Evolutionary conservation across 2,113 vertebrate genomes (phyloP).

Genomic region (Orientallactaga bullata): DNA sequence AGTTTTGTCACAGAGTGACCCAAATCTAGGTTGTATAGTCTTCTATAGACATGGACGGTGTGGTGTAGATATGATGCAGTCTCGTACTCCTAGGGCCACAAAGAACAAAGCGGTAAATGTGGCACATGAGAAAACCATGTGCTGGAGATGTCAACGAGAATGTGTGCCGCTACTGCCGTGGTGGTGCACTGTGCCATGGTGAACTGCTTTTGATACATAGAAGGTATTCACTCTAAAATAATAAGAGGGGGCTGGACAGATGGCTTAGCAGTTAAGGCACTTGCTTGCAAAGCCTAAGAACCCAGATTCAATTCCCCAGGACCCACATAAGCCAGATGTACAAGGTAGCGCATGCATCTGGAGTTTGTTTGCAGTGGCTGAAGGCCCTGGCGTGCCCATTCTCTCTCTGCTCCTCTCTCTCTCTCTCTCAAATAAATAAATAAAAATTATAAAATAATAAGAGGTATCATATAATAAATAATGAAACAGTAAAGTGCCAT

Average conservation of each 20-base stretch:
- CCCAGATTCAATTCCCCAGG: too few species aligned
- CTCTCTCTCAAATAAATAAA: too few species aligned
- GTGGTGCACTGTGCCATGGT: not conserved
- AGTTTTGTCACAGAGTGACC: not conserved
- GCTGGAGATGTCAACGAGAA: not conserved
- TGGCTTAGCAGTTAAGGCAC: too few species aligned
- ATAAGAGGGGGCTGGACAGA: not conserved
- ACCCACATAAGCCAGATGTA: too few species aligned
- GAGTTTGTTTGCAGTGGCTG: too few species aligned
- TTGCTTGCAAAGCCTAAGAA: too few species aligned
- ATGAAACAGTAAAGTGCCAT: not conserved
- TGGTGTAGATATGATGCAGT: not conserved
- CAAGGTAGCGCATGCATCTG: too few species aligned
- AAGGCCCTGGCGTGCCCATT: too few species aligned
- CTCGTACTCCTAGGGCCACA: not conserved
- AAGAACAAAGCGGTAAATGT: not conserved
- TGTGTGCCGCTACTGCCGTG: too few species aligned
- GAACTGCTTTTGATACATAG: not conserved
- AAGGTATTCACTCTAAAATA: not conserved
- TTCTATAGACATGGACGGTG: not conserved
- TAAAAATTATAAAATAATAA: not conserved
- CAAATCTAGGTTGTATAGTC: not conserved
- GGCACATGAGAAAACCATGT: not conserved
- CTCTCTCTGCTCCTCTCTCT: too few species aligned
- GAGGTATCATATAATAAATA: not conserved